Evolutionary conservation across 2,888 invertebrate genomes (phyloP).

Genomic region (Candidula unifasciata): DNA sequence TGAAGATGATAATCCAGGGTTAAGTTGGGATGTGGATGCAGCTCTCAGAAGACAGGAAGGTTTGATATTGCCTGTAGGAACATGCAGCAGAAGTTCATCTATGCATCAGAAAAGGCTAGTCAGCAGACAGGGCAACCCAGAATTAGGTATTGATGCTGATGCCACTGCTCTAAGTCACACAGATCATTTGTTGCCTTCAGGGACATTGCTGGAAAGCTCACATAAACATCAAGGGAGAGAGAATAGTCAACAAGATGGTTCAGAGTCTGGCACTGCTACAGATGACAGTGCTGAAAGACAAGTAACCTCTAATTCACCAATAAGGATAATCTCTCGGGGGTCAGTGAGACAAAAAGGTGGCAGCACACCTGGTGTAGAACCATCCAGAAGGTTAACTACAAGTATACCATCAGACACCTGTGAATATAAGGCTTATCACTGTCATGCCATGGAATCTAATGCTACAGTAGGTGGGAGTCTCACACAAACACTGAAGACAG

Average conservation of each 20-base stretch:
- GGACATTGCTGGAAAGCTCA: not conserved
- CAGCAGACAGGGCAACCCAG: too few species aligned
- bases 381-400: too few species aligned
- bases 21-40: not conserved
- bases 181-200: not conserved
- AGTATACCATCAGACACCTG: not conserved
- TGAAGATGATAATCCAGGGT: not conserved
- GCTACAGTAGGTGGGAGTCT: not conserved
- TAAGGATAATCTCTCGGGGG: conserved; percentile 14
- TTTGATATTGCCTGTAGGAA: not conserved
- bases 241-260: not conserved
- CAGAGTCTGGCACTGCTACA: not conserved
- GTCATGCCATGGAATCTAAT: not conserved
- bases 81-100: not conserved
- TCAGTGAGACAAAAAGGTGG: not conserved
- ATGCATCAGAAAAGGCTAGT: not conserved
- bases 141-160: too few species aligned
- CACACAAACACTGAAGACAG: not conserved
- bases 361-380: not conserved
- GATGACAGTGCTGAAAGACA: not conserved
- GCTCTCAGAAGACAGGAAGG: not conserved
- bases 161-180: too few species aligned
- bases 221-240: not conserved
- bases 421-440: not conserved
- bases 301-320: not conserved